phyloP scores from a whole-genome alignment of 2,113 vertebrate species.

The Phyllostomus hastatus region DNA sequence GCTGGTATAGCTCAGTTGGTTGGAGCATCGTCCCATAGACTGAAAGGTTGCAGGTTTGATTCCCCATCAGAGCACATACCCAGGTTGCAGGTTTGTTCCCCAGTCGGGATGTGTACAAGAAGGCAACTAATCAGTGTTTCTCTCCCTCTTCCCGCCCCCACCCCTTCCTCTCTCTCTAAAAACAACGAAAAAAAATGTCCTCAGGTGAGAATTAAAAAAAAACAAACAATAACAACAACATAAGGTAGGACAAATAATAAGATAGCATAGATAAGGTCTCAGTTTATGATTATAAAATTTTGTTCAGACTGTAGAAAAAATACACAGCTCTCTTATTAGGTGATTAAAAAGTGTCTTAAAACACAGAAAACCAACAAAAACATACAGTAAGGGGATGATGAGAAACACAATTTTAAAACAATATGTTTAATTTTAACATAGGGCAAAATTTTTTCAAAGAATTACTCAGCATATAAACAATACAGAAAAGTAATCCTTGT shows the following conservation, averaged over 20 bases:
- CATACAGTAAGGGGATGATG: background rate
- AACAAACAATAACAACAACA: background rate
- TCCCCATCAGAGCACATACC: background rate
- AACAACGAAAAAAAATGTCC: background rate
- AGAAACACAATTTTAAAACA: constrained; percentile 37
- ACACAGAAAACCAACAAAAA: background rate
- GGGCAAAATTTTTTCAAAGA: background rate
- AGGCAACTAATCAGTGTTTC: background rate
- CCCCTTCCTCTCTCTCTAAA: background rate
- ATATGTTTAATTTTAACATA: background rate
- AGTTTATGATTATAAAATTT: background rate
- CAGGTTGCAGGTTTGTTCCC: background rate
- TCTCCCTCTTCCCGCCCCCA: background rate
- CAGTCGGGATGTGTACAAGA: background rate
- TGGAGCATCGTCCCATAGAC: background rate
- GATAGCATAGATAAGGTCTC: background rate
- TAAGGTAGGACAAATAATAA: background rate
- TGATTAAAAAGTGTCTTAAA: background rate
- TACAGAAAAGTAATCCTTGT: background rate
- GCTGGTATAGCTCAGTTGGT: background rate
- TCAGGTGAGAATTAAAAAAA: background rate
- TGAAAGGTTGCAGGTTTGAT: background rate
- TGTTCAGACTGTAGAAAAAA: background rate
- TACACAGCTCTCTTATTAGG: background rate
- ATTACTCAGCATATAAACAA: background rate